A percentile compares a stretch with the other conserved stretches of the same genome.
Conservation (phyloP, 2,888 invertebrate species). For the Ectemnius cavifrons region DNA sequence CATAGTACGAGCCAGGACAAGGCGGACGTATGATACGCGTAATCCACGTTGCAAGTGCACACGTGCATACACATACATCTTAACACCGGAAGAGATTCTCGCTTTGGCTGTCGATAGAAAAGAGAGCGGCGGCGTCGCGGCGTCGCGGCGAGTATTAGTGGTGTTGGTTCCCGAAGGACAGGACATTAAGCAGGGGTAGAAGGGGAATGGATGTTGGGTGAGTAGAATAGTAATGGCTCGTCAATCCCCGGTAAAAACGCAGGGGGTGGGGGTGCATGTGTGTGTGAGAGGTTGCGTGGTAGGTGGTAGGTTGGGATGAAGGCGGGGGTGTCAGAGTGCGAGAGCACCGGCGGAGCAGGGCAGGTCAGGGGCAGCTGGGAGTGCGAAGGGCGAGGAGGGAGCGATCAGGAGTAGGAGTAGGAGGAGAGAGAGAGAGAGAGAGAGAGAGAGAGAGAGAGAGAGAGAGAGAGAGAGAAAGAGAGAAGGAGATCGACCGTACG, state of each 20-base stretch:
- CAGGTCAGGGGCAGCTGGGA: neutral
- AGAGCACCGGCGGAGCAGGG: conserved; percentile 14
- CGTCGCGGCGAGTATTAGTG: neutral
- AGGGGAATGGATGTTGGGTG: neutral
- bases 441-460: neutral
- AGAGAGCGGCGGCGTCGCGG: no score
- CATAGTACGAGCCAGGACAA: neutral
- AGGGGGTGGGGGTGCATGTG: no score
- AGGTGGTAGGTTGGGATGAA: no score
- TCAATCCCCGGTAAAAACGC: neutral
- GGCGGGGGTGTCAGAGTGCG: conserved; percentile 16
- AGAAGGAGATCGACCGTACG: neutral
- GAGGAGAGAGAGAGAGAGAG: neutral
- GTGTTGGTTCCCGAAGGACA: neutral
- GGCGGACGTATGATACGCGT: neutral
- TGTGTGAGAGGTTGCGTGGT: no score
- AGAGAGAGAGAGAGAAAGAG: neutral
- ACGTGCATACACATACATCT: no score
- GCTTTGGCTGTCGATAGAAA: neutral
- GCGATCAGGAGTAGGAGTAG: neutral
- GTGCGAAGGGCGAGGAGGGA: neutral
- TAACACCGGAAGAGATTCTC: no score
- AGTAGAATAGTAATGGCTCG: neutral
- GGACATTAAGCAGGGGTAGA: neutral
- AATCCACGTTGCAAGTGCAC: neutral